Evolutionary conservation across 2,797 vertebrate species (phyloP), one percentile per base, ranked within the genome.

Genomic region (Gymnodraco acuticeps): DNA sequence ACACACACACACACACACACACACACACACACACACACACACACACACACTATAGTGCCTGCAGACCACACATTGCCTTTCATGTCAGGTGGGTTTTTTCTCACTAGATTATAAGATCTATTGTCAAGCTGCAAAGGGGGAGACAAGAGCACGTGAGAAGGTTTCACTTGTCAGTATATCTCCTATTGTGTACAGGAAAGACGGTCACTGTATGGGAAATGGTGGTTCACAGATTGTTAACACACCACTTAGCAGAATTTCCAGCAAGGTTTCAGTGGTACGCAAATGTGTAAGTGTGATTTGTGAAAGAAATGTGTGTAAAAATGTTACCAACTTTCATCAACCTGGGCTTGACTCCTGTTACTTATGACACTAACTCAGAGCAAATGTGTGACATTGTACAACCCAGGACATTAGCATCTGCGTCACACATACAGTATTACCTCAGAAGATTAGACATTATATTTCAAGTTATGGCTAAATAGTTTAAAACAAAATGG

Each of bases 161-260:
- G 87, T 91, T 93, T 92, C 91, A 84, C 58, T 89, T 88, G 58
- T 77, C 80, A 38, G 61, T 46, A 2, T 62, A 55, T 68, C 64
- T 78, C 45, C 82, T 50, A 62, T 69, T 55, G 45, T 77, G 70
- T 46, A 33, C 61, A 71, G 47, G 73, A 66, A 86, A 85, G 83
- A 48, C 43, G 71, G 69, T 78, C 31, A 76, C 77, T 88, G 72
- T 87, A 80, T 73, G 75, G 77, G 78, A 90, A 91, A 78, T 50
- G 52, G 78, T 78, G 85, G 88, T 91, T 87, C 64, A 74, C 61
- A 69, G 63, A 89, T 78, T 81, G 84, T 87, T 88, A 92, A 93
- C 90, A 67, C 84, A 84, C 75, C 84, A 71, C 43, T 48, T 71
- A 6, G 59, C 23, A 75, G 63, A 71, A 41, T 83, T 87, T 83